phyloP scores from a whole-genome alignment of 2,797 vertebrate species.

The Myiotriccus ornatus region DNA sequence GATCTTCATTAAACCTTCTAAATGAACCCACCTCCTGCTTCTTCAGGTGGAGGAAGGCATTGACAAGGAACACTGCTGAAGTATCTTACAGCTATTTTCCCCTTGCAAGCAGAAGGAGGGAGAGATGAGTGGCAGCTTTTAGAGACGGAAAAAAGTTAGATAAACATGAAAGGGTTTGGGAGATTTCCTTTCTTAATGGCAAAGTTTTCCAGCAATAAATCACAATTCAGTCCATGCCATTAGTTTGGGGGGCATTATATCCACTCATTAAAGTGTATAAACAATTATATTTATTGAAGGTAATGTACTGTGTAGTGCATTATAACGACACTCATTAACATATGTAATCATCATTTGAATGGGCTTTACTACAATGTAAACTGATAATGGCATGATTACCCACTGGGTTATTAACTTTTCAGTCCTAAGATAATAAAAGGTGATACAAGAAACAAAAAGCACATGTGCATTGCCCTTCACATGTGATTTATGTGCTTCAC shows the following conservation, averaged over 20 bases:
- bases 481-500: constrained; percentile 68
- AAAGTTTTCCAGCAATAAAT: constrained; percentile 84
- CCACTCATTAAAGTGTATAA: constrained; percentile 92
- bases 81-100: constrained; percentile 71
- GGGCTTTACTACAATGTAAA: constrained; percentile 84
- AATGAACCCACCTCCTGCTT: constrained; percentile 79
- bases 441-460: constrained; percentile 76
- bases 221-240: constrained; percentile 91
- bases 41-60: constrained; percentile 76
- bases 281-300: constrained; percentile 92
- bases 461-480: constrained; percentile 62
- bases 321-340: constrained; percentile 92
- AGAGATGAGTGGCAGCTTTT: constrained; percentile 76
- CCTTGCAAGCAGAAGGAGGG: constrained; percentile 66
- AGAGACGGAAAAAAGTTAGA: constrained; percentile 70
- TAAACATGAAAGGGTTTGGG: constrained; percentile 75
- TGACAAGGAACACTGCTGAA: constrained; percentile 68
- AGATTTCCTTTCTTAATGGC: constrained; percentile 78
- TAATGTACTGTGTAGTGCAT: constrained; percentile 94
- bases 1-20: constrained; percentile 80
- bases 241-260: constrained; percentile 90
- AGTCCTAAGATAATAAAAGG: constrained; percentile 83
- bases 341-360: constrained; percentile 85
- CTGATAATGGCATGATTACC: constrained; percentile 84
- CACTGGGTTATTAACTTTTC: constrained; percentile 85